Conservation (phyloP, 2,888 invertebrate genomes). For the Drosophila birchii region DNA sequence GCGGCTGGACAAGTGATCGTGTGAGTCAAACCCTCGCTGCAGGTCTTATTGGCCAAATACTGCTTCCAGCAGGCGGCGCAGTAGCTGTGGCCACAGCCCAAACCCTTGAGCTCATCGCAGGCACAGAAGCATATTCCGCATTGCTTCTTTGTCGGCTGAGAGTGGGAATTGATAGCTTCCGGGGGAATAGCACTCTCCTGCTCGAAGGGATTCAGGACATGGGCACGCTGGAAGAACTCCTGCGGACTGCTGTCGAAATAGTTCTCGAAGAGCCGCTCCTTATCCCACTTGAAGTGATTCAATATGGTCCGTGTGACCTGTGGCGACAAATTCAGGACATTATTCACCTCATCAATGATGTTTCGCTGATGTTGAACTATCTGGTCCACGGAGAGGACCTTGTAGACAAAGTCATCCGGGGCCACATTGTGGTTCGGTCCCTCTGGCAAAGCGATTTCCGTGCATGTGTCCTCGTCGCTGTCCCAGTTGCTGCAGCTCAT, state of each 20-base stretch:
- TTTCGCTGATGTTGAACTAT: slow-evolving; percentile 99
- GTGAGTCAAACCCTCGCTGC: slow-evolving; percentile 98
- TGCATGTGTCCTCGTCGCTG: slow-evolving; percentile 94
- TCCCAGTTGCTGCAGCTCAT: slow-evolving; percentile 85
- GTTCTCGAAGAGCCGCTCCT: slow-evolving; percentile 98
- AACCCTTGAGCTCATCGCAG: slow-evolving; percentile 96
- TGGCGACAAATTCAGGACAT: slow-evolving; percentile 95
- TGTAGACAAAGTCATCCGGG: slow-evolving; percentile 95
- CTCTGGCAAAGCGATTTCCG: slow-evolving; percentile 90
- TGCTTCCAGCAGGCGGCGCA: slow-evolving; percentile 98
- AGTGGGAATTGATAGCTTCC: slow-evolving; percentile 83
- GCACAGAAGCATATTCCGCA: slow-evolving; percentile 95
- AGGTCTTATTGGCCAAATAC: slow-evolving; percentile 98
- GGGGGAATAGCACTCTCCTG: slow-evolving; percentile 85
- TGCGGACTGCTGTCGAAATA: slow-evolving; percentile 98
- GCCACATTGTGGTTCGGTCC: slow-evolving; percentile 92
- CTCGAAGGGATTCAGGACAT: slow-evolving; percentile 95
- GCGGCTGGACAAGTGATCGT: slow-evolving; percentile 98
- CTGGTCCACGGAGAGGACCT: slow-evolving; percentile 97
- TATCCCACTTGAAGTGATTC: slow-evolving; percentile 99
- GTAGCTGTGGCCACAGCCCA: slow-evolving; percentile 98
- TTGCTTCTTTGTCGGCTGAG: slow-evolving; percentile 87
- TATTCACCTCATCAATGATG: slow-evolving; percentile 98
- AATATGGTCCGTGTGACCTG: slow-evolving; percentile 96
- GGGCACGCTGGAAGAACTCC: slow-evolving; percentile 95